Evolutionary conservation across 1,140 invertebrate genomes (phyloP).

Genomic region (Ostrea edulis): DNA sequence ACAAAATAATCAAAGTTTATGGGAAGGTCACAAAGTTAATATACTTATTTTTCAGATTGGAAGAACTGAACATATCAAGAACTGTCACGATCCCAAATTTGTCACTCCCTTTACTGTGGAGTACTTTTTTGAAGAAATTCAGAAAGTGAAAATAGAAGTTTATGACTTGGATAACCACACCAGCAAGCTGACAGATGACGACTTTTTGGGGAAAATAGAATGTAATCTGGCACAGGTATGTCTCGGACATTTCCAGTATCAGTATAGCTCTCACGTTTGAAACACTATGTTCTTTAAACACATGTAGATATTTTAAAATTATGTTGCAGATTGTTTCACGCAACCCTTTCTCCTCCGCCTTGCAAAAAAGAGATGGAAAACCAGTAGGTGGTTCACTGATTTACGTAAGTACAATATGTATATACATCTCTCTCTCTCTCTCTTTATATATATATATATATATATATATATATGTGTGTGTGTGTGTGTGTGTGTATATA

Average conservation of each 20-base stretch:
- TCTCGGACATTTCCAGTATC: neutral
- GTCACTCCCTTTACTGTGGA: conserved; percentile 80
- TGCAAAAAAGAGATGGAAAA: conserved; percentile 69
- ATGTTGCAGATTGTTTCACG: conserved; percentile 73
- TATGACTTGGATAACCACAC: conserved; percentile 83
- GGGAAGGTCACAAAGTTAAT: too few relatives aligned
- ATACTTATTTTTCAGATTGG: conserved; percentile 75
- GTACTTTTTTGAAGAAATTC: conserved; percentile 82
- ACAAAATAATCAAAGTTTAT: too few relatives aligned
- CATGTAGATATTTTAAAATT: neutral
- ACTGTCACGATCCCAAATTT: conserved; percentile 84
- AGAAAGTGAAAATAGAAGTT: conserved; percentile 80
- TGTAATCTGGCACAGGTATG: conserved; percentile 81
- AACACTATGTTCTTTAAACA: too few relatives aligned
- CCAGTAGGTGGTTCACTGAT: conserved; percentile 71
- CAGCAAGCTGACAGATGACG: conserved; percentile 81
- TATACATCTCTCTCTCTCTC: too few relatives aligned
- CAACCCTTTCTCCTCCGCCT: conserved; percentile 68
- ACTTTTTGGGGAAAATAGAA: conserved; percentile 82
- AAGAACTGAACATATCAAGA: conserved; percentile 83
- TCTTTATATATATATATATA: too few relatives aligned
- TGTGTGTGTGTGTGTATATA: too few relatives aligned
- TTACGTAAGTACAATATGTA: conserved; percentile 62
- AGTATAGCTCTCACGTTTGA: too few relatives aligned
- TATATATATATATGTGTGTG: too few relatives aligned